These are phyloP conservation scores for Venusia cambrica DNA, from an alignment of 2,888 invertebrate species.

Conservation along the genomic window DNA sequence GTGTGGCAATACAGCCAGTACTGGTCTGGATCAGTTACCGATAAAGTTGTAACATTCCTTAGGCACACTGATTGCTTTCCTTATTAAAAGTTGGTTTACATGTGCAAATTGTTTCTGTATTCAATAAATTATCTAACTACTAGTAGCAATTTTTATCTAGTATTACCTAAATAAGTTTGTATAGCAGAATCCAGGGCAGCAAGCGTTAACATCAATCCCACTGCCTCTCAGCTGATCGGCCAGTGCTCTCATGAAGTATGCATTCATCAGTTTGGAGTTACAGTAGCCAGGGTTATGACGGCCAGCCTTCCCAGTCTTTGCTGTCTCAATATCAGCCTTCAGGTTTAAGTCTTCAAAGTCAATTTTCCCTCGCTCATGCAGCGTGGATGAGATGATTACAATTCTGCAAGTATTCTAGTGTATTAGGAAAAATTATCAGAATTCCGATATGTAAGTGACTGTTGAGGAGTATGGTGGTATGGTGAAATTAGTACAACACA, in stretches of 20 bases:
- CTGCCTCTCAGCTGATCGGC: slow-evolving; percentile 76
- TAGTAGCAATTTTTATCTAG: no score
- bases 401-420: slow-evolving; percentile 71
- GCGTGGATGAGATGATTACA: slow-evolving; percentile 85
- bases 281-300: slow-evolving; percentile 83
- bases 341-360: slow-evolving; percentile 85
- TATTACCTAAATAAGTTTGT: slow-evolving; percentile 86
- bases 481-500: no score
- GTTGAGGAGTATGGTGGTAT: no score
- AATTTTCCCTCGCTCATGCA: slow-evolving; percentile 86
- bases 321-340: slow-evolving; percentile 67
- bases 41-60: no score
- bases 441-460: no score
- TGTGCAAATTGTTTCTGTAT: no score
- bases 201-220: slow-evolving; percentile 83
- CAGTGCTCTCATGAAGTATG: slow-evolving; percentile 85
- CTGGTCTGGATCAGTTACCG: no score
- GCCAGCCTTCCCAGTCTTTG: slow-evolving; percentile 47
- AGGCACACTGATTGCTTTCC: no score
- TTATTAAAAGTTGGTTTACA: no score
- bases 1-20: no score
- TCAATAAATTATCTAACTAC: no score
- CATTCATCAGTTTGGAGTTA: slow-evolving; percentile 89
- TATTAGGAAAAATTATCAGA: slow-evolving; percentile 17
- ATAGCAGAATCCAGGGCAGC: slow-evolving; percentile 91